Conservation (phyloP, 2,797 vertebrate genomes). For the Gadopsis bispinosus region DNA sequence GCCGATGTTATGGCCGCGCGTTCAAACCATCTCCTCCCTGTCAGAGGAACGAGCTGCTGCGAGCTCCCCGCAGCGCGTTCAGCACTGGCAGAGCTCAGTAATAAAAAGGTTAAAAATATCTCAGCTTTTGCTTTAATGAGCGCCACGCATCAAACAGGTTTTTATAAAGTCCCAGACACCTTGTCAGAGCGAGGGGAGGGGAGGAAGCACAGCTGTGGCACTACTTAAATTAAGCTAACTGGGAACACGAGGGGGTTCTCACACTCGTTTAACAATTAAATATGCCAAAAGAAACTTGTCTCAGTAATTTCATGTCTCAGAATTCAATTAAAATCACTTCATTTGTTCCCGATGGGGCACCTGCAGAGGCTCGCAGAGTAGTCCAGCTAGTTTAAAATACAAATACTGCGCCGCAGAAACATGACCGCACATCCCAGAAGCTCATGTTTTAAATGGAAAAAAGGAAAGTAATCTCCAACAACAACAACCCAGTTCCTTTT, state of each 20-base stretch:
- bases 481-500: too few relatives aligned
- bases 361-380: not conserved
- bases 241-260: not conserved
- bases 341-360: not conserved
- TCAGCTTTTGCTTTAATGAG: conserved; percentile 7
- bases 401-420: too few relatives aligned
- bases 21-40: conserved; percentile 4
- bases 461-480: not conserved
- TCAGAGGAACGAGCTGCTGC: not conserved
- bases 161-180: not conserved
- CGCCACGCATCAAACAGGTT: not conserved
- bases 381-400: not conserved
- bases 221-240: not conserved
- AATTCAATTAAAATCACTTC: not conserved
- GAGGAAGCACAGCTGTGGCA: not conserved
- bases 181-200: not conserved
- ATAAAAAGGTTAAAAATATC: conserved; percentile 9
- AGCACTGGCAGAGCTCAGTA: not conserved
- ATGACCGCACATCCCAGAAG: too few relatives aligned
- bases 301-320: not conserved
- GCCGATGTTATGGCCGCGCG: conserved; percentile 49
- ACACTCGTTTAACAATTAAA: not conserved
- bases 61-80: not conserved
- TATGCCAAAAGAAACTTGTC: not conserved
- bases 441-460: conserved; percentile 10